Evolutionary conservation across 1,140 invertebrate genomes (phyloP), one percentile per base, ranked within the genome.

Genomic region (Conus betulinus): DNA sequence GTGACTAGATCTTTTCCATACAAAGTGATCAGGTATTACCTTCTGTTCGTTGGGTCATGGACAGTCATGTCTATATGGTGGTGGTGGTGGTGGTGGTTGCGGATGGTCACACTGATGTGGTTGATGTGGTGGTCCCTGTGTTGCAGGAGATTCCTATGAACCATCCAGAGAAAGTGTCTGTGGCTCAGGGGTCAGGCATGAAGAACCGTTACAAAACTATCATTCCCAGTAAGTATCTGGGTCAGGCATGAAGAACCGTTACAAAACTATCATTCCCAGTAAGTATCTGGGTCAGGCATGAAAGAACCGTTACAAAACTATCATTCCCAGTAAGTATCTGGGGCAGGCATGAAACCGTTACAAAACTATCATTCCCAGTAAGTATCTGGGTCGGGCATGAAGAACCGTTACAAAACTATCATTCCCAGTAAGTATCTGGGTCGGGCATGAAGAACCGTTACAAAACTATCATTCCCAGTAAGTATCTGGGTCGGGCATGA

Each of bases 161-260:
- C 95, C 97, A 98, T 90, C 97, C 98, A 87, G 98, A 98, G 91
- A 97, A 98, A 93, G 97, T 98, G 8, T 97, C 97, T 92, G 97
- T 98, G 7, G 97, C 97, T 84, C n/a, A n/a, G n/a, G 98, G 98
- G 7, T 98, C 97, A n/a, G 97, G 98, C 89, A 96, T 97, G 25
- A 98, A 98, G 95, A 99, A 99, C 95, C 96, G 98, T 90, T 99
- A 99, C 93, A 97, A 97, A 93, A 97, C 97, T 0, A 98, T 99
- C 83, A 95, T 99, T 91, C 98, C 98, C 8, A 99, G 95, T 95
- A 92, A 93, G 93, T 93, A 5, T 11, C 97, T 83, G 98, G 98
- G 7, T 98, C 97, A 25, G 97, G 98, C 89, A 96, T 97, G 25
- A 98, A 98, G 95, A 99, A 99, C 95, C 96, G 98, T 90, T 99